A percentile compares a stretch with the other conserved stretches of the same genome.
Conservation (phyloP, 1,140 invertebrate species). For the Meloidogyne floridensis region DNA sequence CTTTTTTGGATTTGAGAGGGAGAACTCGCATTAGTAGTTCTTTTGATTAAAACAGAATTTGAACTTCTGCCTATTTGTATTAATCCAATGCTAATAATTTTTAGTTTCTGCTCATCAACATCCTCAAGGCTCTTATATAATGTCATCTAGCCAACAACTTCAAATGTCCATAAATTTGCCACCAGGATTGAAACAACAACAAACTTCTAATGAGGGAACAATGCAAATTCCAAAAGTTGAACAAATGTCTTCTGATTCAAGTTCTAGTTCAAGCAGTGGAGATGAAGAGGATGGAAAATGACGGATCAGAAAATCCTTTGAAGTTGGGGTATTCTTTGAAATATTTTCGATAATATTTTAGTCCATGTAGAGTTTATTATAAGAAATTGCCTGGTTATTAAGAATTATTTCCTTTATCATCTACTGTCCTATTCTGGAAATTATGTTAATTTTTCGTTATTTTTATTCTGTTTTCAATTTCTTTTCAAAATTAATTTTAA, state of each 20-base stretch:
- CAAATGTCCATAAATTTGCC: constrained; percentile 27
- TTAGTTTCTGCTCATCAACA: background rate
- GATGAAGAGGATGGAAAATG: constrained; percentile 32
- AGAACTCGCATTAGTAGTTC: too few relatives aligned
- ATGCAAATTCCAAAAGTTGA: constrained; percentile 32
- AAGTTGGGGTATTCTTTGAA: background rate
- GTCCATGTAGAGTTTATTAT: too few relatives aligned
- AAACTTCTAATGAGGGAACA: background rate
- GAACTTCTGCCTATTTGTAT: background rate
- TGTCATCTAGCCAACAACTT: background rate
- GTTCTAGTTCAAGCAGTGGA: constrained; percentile 45
- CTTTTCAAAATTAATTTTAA: background rate
- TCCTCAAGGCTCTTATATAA: constrained; percentile 4
- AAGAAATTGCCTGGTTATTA: too few relatives aligned
- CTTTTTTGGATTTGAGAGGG: too few relatives aligned
- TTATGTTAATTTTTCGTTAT: too few relatives aligned
- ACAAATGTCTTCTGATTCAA: constrained; percentile 47
- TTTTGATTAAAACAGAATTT: too few relatives aligned
- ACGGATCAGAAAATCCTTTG: background rate
- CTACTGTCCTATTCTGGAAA: too few relatives aligned
- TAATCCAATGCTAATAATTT: background rate
- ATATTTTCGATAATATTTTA: constrained; percentile 5
- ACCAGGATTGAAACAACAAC: constrained; percentile 7
- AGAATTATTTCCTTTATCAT: too few relatives aligned
- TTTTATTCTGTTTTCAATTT: too few relatives aligned